These are phyloP conservation scores for Brachirus orientalis DNA, from an alignment of 2,113 vertebrate species.

Conservation along the genomic window DNA sequence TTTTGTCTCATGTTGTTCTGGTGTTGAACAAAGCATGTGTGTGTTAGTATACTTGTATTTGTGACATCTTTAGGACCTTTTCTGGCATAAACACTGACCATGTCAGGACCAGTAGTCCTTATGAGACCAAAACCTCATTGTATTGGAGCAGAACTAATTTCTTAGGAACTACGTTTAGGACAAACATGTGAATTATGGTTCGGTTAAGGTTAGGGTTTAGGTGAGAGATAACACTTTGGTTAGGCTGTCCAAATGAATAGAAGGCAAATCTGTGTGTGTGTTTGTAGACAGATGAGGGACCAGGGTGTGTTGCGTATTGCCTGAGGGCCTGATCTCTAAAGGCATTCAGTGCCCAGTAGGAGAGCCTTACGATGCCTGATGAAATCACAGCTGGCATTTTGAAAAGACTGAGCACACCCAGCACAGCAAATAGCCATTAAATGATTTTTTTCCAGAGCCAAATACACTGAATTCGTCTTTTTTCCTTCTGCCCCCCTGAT, in stretches of 20 bases:
- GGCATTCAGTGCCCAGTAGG: conserved; percentile 53
- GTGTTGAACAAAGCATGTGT: conserved; percentile 15
- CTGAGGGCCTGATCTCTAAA: conserved; percentile 51
- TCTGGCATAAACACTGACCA: too few relatives aligned
- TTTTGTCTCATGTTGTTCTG: conserved; percentile 34
- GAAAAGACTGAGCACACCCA: conserved; percentile 20
- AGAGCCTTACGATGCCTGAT: conserved; percentile 38
- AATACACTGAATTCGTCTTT: background rate
- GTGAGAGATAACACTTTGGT: too few relatives aligned
- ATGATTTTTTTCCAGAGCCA: conserved; percentile 17
- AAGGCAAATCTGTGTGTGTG: conserved; percentile 10
- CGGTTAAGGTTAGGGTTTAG: too few relatives aligned
- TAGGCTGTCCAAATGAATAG: too few relatives aligned
- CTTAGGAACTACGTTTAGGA: too few relatives aligned
- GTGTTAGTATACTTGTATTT: conserved; percentile 20
- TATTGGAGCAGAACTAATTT: too few relatives aligned
- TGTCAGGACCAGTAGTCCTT: too few relatives aligned
- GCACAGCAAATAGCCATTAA: conserved; percentile 8
- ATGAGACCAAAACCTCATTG: too few relatives aligned
- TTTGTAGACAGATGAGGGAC: conserved; percentile 38
- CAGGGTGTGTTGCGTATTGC: conserved; percentile 24
- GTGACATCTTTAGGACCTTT: background rate
- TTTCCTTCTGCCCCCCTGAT: background rate
- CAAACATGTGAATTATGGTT: too few relatives aligned
- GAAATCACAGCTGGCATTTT: conserved; percentile 65